A percentile compares a stretch with the other conserved stretches of the same genome.
These are phyloP conservation scores for Eubucco bourcierii DNA, from an alignment of 2,113 vertebrate species.

Conservation along the genomic window DNA sequence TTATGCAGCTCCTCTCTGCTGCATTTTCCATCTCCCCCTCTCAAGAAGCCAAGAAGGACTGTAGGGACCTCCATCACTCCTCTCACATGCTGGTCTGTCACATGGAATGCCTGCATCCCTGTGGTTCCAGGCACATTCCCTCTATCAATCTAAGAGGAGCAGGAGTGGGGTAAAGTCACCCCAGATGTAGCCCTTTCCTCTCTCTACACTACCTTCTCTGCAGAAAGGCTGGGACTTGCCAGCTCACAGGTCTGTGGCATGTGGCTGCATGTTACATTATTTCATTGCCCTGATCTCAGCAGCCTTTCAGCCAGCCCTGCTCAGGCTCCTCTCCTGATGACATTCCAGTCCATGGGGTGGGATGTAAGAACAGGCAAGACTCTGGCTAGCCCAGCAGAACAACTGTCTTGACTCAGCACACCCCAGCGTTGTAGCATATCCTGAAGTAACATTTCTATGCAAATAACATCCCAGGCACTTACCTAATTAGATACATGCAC, in stretches of 20 bases:
- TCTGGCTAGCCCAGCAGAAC: background rate
- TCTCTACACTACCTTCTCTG: background rate
- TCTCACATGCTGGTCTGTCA: background rate
- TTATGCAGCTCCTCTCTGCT: background rate
- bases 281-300: background rate
- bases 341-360: background rate
- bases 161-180: background rate
- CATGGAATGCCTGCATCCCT: background rate
- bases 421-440: background rate
- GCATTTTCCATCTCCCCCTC: background rate
- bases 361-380: background rate
- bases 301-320: background rate
- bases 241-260: fast-evolving
- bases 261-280: background rate
- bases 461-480: conserved; percentile 4
- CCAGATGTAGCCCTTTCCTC: background rate
- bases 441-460: conserved; percentile 33
- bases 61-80: background rate
- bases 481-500: conserved; percentile 45
- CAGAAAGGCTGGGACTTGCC: background rate
- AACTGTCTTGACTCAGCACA: conserved; percentile 47
- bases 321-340: background rate
- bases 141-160: background rate
- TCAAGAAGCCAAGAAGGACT: background rate
- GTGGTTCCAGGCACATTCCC: fast-evolving